Conservation (phyloP, 2,113 vertebrate species). For the Lagopus leucura region DNA sequence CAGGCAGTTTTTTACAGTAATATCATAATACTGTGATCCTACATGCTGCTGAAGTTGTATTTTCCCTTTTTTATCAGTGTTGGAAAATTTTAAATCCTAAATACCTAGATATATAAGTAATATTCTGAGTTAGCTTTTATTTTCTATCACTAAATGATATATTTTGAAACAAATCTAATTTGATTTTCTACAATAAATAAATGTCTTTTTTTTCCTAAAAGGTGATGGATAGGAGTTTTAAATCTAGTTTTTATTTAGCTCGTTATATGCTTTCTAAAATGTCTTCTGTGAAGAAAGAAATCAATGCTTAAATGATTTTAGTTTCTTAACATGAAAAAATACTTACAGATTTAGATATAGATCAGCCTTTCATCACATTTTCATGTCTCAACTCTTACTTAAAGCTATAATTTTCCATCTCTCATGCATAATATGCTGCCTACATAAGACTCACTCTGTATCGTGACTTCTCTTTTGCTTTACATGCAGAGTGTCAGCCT, state of each 20-base stretch:
- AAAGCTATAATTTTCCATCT: background rate
- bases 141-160: background rate
- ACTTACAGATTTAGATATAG: background rate
- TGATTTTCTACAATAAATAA: background rate
- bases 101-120: background rate
- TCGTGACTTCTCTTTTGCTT: background rate
- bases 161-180: background rate
- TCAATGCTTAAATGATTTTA: background rate
- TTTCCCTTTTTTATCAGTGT: background rate
- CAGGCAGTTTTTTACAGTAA: background rate
- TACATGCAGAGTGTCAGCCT: background rate
- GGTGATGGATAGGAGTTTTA: background rate
- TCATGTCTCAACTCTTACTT: background rate
- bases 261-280: background rate
- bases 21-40: background rate
- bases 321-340: background rate
- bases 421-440: background rate
- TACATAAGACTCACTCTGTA: background rate
- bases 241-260: background rate
- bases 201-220: background rate
- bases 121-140: background rate
- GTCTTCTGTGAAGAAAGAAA: background rate
- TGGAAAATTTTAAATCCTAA: background rate
- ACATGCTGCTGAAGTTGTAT: background rate
- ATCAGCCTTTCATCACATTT: background rate